Evolutionary conservation across 1,140 invertebrate genomes (phyloP).

Genomic region (Lucilia sericata): DNA sequence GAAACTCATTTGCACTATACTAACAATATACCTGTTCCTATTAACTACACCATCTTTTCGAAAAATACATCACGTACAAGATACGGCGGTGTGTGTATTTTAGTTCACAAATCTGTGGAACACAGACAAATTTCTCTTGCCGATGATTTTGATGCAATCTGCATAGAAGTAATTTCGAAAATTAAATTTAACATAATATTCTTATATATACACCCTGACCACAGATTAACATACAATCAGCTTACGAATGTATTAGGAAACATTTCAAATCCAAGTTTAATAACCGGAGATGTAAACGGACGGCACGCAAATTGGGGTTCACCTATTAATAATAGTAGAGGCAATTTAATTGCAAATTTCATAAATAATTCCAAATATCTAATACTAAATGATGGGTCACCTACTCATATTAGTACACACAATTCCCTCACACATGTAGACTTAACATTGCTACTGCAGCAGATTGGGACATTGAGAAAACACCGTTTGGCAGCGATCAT

Average conservation of each 20-base stretch:
- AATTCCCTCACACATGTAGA: constrained; percentile 38
- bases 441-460: neutral
- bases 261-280: neutral
- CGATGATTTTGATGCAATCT: neutral
- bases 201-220: constrained; percentile 19
- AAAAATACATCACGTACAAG: neutral
- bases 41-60: neutral
- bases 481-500: constrained; percentile 19
- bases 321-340: too few relatives aligned
- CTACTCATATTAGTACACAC: constrained; percentile 45
- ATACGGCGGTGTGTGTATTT: neutral
- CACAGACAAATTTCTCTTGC: neutral
- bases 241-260: neutral
- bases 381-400: constrained; percentile 42
- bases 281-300: constrained; percentile 42
- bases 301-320: constrained; percentile 40
- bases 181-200: neutral
- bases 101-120: constrained; percentile 6
- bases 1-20: constrained; percentile 35
- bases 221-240: too few relatives aligned
- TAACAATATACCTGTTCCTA: too few relatives aligned
- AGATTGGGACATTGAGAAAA: constrained; percentile 14
- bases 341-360: constrained; percentile 33
- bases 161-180: neutral
- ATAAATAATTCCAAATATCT: constrained; percentile 2